Evolutionary conservation across 2,888 invertebrate species (phyloP).

Genomic region (Phyllotreta cruciferae): DNA sequence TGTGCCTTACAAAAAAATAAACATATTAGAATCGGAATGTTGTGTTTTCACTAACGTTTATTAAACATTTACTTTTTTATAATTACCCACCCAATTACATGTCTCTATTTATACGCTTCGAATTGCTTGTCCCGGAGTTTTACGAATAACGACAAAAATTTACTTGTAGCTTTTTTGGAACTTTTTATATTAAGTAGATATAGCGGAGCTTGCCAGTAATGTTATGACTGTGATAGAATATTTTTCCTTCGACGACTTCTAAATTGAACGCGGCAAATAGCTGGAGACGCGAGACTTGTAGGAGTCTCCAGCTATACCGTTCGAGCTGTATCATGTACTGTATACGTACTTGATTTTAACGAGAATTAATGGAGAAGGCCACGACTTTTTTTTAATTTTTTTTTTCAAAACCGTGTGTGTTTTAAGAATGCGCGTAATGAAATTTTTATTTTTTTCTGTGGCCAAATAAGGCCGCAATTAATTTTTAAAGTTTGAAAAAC

Average conservation of each 20-base stretch:
- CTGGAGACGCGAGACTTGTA: neutral
- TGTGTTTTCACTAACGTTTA: neutral
- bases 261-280: constrained; percentile 23
- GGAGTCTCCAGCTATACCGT: too few relatives aligned
- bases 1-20: constrained; percentile 16
- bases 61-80: neutral
- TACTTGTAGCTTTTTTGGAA: constrained; percentile 33
- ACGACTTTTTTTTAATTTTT: too few relatives aligned
- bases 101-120: neutral
- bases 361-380: too few relatives aligned
- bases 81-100: constrained; percentile 1
- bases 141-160: constrained; percentile 30
- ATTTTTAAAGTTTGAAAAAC: too few relatives aligned
- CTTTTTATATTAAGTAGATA: constrained; percentile 31
- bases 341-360: too few relatives aligned
- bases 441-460: too few relatives aligned
- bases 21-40: neutral
- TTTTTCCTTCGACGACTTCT: constrained; percentile 30
- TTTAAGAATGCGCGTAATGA: too few relatives aligned
- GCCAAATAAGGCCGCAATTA: too few relatives aligned
- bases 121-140: constrained; percentile 32
- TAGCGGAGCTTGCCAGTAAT: constrained; percentile 31
- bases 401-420: too few relatives aligned
- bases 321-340: too few relatives aligned
- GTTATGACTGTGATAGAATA: constrained; percentile 37